Base-by-base conservation (phyloP, 1,140 invertebrate genomes). In the Charaxes varanes region DNA sequence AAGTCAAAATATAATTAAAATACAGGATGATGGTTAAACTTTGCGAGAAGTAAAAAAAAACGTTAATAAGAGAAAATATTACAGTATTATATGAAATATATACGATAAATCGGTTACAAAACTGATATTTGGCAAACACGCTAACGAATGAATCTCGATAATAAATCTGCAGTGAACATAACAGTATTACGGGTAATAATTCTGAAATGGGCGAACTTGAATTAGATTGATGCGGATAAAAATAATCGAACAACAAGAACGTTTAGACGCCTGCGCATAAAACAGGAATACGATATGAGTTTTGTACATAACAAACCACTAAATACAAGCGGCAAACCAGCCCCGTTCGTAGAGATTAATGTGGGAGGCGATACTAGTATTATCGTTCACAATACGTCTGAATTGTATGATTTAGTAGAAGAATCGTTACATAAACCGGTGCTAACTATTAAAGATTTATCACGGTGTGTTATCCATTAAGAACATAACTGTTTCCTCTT, bases 201-300 rank as follows among this genome's bases (percentile, higher is more conserved):
- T 28, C 22, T 17, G 17, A 34, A n/a, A 33, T 8, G 21, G 21
- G 32, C 7, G 22, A 24, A 24, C 62, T 68, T 68, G 67, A 71
- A 66, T 62, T 68, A 68, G 54, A 48, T 46, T 36, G 31, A 44
- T 55, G 41, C 31, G 38, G 41, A 58, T 59, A 62, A 61, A 67
- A 58, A 64, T 69, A 66, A 57, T 53, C 17, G 24, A 13, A 35
- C 11, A n/a, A 8, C 19, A 21, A 6, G 30, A 14, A 15, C 21
- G 18, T 18, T 16, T 16, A 8, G 27, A 16, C 7, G 11, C 10
- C 10, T n/a, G 21, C 16, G 12, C 28, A 18, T 17, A 17, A 17
- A 13, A 11, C 22, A 14, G 7, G 8, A 32, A 26, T 3, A 24
- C 15, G 17, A 36, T 36, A 13, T 14, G n/a, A 12, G 22, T 12